Evolutionary conservation across 2,888 invertebrate species (phyloP).

Genomic region (Sussaba pulchella): DNA sequence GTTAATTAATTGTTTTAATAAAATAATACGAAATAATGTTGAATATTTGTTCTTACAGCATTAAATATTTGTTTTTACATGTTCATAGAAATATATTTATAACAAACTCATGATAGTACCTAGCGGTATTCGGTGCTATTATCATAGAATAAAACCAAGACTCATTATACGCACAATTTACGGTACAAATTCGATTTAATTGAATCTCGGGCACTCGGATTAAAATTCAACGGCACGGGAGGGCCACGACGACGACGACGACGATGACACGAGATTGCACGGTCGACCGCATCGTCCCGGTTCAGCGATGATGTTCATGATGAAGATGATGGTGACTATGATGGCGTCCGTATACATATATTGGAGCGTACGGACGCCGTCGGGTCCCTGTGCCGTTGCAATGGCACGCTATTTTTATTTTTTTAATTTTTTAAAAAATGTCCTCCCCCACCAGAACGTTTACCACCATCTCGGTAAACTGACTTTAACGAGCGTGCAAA

Average conservation of each 20-base stretch:
- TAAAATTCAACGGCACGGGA: background rate
- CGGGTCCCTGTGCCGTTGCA: too few species aligned
- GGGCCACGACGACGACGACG: too few species aligned
- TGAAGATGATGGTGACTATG: constrained; percentile 4
- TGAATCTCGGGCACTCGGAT: constrained; percentile 27
- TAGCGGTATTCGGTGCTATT: constrained; percentile 74
- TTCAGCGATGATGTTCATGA: background rate
- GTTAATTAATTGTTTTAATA: constrained; percentile 66
- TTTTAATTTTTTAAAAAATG: too few species aligned
- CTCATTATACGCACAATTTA: constrained; percentile 79
- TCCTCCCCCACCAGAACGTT: background rate
- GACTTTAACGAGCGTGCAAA: constrained; percentile 41
- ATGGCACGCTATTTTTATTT: too few species aligned
- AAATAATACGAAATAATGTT: constrained; percentile 79
- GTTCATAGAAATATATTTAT: constrained; percentile 78
- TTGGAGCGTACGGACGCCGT: too few species aligned
- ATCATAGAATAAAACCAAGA: constrained; percentile 78
- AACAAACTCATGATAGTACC: constrained; percentile 70
- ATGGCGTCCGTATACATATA: too few species aligned
- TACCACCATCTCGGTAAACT: background rate
- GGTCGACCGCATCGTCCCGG: too few species aligned
- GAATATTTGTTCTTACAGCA: constrained; percentile 79
- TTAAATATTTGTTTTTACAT: constrained; percentile 80
- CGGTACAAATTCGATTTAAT: constrained; percentile 64
- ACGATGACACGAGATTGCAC: too few species aligned